Evolutionary conservation across 2,113 vertebrate genomes (phyloP), one percentile per base, ranked within the genome.

Genomic region (Diglossa brunneiventris): DNA sequence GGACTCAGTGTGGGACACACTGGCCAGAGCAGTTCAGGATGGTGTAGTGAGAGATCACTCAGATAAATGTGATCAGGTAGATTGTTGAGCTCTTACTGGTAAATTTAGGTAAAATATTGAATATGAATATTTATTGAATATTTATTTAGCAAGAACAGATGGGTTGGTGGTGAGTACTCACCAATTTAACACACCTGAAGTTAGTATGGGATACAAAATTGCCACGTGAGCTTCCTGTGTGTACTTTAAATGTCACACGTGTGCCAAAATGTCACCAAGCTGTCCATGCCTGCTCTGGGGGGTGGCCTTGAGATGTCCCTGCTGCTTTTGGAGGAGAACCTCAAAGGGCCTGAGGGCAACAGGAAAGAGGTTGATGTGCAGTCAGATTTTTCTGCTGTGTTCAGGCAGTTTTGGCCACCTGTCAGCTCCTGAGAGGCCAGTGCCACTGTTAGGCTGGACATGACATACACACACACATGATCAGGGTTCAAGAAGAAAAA

Each of bases 251-350:
- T 28, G 23, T 28, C 10, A 23, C 39, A 10, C 2, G 11, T 1
- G 2, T 23, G 15, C 33, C 49, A 78, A 69, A 61, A 39, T 33
- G 28, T 39, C 55, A 53, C 63, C 53, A 61, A 7, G 4, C 8
- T 3, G 1, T 30, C 1, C 1, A 10, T 24, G 30, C 3, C 42
- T 15, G 15, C 8, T 39, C 19, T 7, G 18, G 61, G 63, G 52
- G 9, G 9, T 22, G 23, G 11, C 44, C 53, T 49, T 5, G 13
- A 16, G 24, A 7, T n/a, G 23, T n/a, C 30, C 17, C 37, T 42
- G 31, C 26, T 73, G 68, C 33, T 52, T 35, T 62, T 3, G 3
- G 35, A 52, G 46, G 20, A 41, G 20, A 70, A 7, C 31, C 55
- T 35, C 55, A 3, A 2, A 5, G 30, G 24, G 31, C 23, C 42